Percentiles rank a stretch among this genome's conserved stretches.
Evolutionary conservation across 2,797 vertebrate genomes (phyloP).

Genomic region (Clangula hyemalis): DNA sequence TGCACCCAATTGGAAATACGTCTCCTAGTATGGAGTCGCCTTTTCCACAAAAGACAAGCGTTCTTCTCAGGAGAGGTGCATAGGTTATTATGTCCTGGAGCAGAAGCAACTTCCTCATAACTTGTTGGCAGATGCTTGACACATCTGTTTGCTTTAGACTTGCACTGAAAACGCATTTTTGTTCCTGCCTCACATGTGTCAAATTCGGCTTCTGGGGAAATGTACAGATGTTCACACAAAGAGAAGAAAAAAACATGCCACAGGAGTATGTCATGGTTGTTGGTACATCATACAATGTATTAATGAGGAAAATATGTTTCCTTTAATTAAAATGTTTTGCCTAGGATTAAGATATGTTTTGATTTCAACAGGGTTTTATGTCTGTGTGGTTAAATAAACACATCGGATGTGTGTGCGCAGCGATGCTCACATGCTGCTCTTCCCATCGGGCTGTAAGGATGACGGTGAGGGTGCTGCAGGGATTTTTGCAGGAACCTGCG

Average conservation of each 20-base stretch:
- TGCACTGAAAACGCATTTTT: slow-evolving; percentile 51
- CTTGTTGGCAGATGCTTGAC: slow-evolving; percentile 59
- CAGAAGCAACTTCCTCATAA: slow-evolving; percentile 42
- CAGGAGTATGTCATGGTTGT: slow-evolving; percentile 38
- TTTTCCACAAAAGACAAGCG: background rate
- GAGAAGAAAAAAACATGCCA: slow-evolving; percentile 43
- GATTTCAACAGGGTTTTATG: slow-evolving; percentile 34
- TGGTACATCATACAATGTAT: slow-evolving; percentile 39
- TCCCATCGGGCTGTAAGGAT: background rate
- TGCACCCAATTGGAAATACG: background rate
- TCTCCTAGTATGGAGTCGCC: rapidly evolving
- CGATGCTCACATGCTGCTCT: background rate
- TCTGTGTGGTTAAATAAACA: slow-evolving; percentile 29
- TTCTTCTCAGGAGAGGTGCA: background rate
- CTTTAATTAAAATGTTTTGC: slow-evolving; percentile 55
- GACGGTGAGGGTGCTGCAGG: background rate
- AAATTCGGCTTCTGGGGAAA: slow-evolving; percentile 66
- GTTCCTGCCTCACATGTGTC: slow-evolving; percentile 60
- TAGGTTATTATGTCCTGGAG: slow-evolving; percentile 29
- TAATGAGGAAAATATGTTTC: slow-evolving; percentile 63
- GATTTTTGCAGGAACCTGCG: background rate
- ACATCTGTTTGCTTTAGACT: slow-evolving; percentile 67
- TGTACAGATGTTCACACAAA: slow-evolving; percentile 63
- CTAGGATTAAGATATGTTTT: slow-evolving; percentile 3
- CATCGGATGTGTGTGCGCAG: background rate